Evolutionary conservation across 1,140 invertebrate genomes (phyloP), one percentile per base, ranked within the genome.

Genomic region (Lepeophtheirus salmonis): DNA sequence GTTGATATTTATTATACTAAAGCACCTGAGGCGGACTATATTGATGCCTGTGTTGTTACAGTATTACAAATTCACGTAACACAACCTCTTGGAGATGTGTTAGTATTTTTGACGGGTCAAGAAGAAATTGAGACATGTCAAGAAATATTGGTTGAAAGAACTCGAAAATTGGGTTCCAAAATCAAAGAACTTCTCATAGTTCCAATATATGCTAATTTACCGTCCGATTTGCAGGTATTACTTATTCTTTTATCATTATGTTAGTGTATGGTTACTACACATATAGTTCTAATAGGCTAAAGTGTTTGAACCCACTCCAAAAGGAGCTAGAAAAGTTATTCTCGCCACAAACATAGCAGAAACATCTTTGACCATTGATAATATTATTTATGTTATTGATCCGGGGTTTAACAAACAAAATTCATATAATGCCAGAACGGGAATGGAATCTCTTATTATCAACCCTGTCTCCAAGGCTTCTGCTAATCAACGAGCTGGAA

Each of bases 391-490:
- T 75, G 96, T 99, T 0, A 97, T 99, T 65, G 96, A 99, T 78
- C 91, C 94, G 16, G 96, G 95, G 1, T 99, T 97, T 74, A 91
- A 89, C 50, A 99, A 99, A 71, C 92, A 97, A 74, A 98, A 97
- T 70, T 95, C 94, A 72, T 99, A 96, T 68, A 97, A 98, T 77
- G 90, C 95, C 0, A 77, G 89, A 63, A 95, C 90, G 12, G 91
- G 95, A 16, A 97, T 99, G 88, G 95, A 98, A 69, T 95, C 90
- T 67, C 76, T 99, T 48, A 86, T 95, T 74, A 89, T 99, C 2
- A 90, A 92, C 13, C 96, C 95, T 13, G 94, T 99, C 57, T 97
- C 94, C 2, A 97, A 96, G 77, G 89, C 87, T 0, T 91, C 89
- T 50, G 90, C 91, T 0, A 94, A 94, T 76, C 91, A 96, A 71